Evolutionary conservation across 2,797 vertebrate species (phyloP), one percentile per base, ranked within the genome.

Genomic region (Enteromius trimaculatus): DNA sequence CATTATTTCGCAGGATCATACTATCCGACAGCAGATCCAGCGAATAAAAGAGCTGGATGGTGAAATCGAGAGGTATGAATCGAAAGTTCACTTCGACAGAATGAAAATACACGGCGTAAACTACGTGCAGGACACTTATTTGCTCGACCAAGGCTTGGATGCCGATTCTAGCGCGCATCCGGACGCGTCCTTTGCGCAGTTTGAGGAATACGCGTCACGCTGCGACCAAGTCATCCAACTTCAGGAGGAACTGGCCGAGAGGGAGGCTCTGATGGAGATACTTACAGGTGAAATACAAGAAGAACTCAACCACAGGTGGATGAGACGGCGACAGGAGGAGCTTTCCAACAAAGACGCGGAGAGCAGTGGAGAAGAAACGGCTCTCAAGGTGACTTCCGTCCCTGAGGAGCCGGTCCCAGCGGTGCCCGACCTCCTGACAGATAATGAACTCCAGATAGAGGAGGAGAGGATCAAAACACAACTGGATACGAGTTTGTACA

Each of bases 1-100:
- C 88, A 97, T 99, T 74, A 95, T 99, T 26, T 98, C 98, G 0
- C 98, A 99, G 93, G 98, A 99, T 81, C 98, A 99, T 94, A 99
- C 97, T 62, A 96, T 99, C 91, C 96, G 98, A 7, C 97, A 99
- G 94, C 98, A 99, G 96, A 82, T 97, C 77, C 95, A 98, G 89
- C 93, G 97, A 88, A 92, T 99, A 71, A 92, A 93, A 68, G 97
- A 98, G 86, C 91, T 99, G 92, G 98, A 99, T 92, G 87, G 94
- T 0, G 97, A 99, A 86, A 99, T 99, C 87, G 98, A 99, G 86
- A 93, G 92, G 85, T 97, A 95, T 87, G 97, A 99, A 90, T 96
- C 96, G 29, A 95, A 93, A 77, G 96, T 97, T 68, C 98, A 99
- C 91, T 90, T 96, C 55, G 98, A 98, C 88, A 95, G 98, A 84